Percentiles rank a stretch among this genome's conserved stretches.
Conservation (phyloP, 30 jellyfish, hydroid and myxozoan genomes). For the Hydra vulgaris region DNA sequence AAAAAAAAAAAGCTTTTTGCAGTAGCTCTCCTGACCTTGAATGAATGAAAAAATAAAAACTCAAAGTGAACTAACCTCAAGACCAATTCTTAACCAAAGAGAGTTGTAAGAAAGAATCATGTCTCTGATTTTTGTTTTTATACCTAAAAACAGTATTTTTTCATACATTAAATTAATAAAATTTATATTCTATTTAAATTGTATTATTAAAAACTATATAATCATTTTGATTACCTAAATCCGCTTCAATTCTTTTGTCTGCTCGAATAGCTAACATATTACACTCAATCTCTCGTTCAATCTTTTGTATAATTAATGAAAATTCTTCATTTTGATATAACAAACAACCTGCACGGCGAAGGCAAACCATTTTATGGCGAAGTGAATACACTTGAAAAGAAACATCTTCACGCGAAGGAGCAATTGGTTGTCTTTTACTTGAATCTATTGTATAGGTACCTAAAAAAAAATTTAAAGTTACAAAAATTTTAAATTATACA, state of each 20-base stretch:
- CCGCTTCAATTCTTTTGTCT: constrained; percentile 79
- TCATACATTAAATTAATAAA: not conserved
- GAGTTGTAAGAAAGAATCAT: constrained; percentile 67
- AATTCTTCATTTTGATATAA: constrained; percentile 65
- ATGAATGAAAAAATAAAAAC: no score
- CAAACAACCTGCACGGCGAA: constrained; percentile 72
- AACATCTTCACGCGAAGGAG: constrained; percentile 72
- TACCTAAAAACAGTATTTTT: constrained; percentile 30
- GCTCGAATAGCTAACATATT: constrained; percentile 62
- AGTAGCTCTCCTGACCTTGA: no score
- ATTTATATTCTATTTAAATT: not conserved
- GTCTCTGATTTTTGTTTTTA: constrained; percentile 49
- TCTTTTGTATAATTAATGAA: constrained; percentile 44
- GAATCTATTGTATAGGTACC: constrained; percentile 39
- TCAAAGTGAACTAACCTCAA: constrained; percentile 52
- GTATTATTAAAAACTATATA: not conserved
- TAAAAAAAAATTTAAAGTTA: not conserved
- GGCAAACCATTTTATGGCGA: constrained; percentile 65
- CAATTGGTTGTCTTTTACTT: constrained; percentile 60
- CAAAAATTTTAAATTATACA: no score
- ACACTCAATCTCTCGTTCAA: constrained; percentile 69
- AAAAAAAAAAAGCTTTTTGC: not conserved
- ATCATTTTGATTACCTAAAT: constrained; percentile 63
- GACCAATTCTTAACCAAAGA: constrained; percentile 81
- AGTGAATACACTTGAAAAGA: constrained; percentile 67